Evolutionary conservation across 2,888 invertebrate species (phyloP).

Genomic region (Aquatica leii): DNA sequence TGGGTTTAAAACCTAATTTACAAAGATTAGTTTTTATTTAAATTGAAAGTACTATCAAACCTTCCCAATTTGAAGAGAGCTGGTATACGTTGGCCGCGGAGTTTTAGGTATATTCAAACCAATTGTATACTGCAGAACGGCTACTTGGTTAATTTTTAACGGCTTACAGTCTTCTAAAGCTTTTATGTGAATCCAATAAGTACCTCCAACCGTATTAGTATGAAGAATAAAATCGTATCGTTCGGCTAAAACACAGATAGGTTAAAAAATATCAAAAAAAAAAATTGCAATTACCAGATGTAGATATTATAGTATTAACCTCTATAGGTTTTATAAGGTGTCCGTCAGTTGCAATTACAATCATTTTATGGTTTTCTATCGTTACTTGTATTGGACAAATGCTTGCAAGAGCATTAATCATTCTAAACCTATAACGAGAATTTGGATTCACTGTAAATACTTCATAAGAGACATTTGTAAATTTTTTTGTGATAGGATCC

Average conservation of each 20-base stretch:
- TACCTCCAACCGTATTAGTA: constrained; percentile 81
- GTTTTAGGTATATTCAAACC: constrained; percentile 84
- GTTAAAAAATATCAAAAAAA: neutral
- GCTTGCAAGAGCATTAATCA: constrained; percentile 90
- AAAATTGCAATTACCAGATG: constrained; percentile 73
- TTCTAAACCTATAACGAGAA: constrained; percentile 85
- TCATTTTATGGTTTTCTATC: constrained; percentile 84
- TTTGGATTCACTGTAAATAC: constrained; percentile 89
- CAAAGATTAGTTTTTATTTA: too few species aligned
- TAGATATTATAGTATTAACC: constrained; percentile 88
- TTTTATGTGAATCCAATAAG: constrained; percentile 91
- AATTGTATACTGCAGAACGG: constrained; percentile 84
- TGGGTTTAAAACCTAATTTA: constrained; percentile 89
- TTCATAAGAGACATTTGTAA: constrained; percentile 89
- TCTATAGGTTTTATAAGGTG: constrained; percentile 88
- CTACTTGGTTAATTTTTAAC: constrained; percentile 84
- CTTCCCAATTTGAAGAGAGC: constrained; percentile 88
- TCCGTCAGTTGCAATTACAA: constrained; percentile 87
- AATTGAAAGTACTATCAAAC: constrained; percentile 65
- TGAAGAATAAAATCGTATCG: constrained; percentile 91
- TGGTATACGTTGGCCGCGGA: constrained; percentile 81
- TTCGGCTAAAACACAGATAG: constrained; percentile 71
- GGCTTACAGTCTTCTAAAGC: constrained; percentile 91
- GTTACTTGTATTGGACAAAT: constrained; percentile 92
- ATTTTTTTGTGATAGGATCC: constrained; percentile 88